Evolutionary conservation across 2,113 vertebrate species (phyloP), one percentile per base, ranked within the genome.

Genomic region (Promerops cafer): DNA sequence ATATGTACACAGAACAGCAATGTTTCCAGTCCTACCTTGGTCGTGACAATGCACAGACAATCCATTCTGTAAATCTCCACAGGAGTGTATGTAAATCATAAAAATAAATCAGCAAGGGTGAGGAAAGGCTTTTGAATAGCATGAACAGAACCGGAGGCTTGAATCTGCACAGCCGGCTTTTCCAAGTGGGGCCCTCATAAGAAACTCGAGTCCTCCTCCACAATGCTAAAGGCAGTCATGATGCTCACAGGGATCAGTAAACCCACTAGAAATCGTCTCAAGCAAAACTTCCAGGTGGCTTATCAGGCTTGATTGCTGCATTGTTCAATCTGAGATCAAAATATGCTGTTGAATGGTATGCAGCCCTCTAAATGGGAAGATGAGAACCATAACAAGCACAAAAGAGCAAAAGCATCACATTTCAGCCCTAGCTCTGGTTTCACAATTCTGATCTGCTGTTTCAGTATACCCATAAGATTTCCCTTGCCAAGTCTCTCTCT

Each of bases 31-130:
- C 99, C 99, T 99, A 99, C 99, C 99, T 99, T 99, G 94, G 99
- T 99, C 95, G 99, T 99, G 97, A 99, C 98, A 98, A 99, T 99
- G 98, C 99, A 99, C 98, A 99, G 98, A 97, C 99, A 99, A 98
- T 99, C 99, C 99, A 99, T 99, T 94, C 97, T 98, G 98, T 97
- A 97, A 96, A 87, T 97, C 97, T 99, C 97, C 98, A 96, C 98
- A 93, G 97, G 97, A 97, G 94, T 90, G 87, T 97, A 98, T 96
- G 97, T 96, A 98, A 98, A 98, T 98, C 98, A 97, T 98, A 97
- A 96, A 97, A 98, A 97, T 97, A 97, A 98, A 97, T 94, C 97
- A 97, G 97, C 96, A 93, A 97, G 97, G 98, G 96, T 97, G 97
- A 97, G 94, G 92, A 97, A 96, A 97, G 96, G 96, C 96, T 97